Conservation (phyloP, 1,140 invertebrate genomes). For the Meloidogyne hapla region DNA sequence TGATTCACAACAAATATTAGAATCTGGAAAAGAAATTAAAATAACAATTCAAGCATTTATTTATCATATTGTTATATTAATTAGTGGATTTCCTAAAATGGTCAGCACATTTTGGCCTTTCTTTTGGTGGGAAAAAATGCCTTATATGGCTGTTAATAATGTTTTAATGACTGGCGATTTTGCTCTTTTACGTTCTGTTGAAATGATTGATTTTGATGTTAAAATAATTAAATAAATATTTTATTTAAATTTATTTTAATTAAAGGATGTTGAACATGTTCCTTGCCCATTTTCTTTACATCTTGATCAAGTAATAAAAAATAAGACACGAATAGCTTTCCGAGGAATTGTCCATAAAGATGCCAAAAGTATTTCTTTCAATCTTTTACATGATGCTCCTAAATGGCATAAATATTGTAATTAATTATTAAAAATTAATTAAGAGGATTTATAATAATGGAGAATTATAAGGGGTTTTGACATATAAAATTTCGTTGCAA, state of each 20-base stretch:
- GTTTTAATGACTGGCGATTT: background rate
- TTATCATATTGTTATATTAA: slow-evolving; percentile 1
- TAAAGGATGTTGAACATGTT: background rate
- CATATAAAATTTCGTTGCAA: too few species aligned
- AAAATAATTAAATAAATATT: background rate
- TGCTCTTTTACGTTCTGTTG: background rate
- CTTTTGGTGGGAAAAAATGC: background rate
- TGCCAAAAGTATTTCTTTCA: background rate
- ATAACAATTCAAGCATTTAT: background rate
- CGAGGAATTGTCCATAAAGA: background rate
- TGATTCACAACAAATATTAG: background rate
- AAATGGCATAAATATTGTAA: slow-evolving; percentile 1
- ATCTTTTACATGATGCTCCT: background rate
- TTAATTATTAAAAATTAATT: too few species aligned
- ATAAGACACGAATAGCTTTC: background rate
- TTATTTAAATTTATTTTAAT: background rate
- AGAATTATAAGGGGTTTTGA: too few species aligned
- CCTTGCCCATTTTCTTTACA: background rate
- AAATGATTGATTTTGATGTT: background rate
- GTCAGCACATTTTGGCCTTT: slow-evolving; percentile 5
- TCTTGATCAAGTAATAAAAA: background rate
- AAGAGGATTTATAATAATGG: too few species aligned
- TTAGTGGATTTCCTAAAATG: background rate
- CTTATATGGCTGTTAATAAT: background rate
- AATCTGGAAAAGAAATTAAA: background rate